Conservation (phyloP, 2,888 invertebrate genomes). For the Melinaea marsaeus region DNA sequence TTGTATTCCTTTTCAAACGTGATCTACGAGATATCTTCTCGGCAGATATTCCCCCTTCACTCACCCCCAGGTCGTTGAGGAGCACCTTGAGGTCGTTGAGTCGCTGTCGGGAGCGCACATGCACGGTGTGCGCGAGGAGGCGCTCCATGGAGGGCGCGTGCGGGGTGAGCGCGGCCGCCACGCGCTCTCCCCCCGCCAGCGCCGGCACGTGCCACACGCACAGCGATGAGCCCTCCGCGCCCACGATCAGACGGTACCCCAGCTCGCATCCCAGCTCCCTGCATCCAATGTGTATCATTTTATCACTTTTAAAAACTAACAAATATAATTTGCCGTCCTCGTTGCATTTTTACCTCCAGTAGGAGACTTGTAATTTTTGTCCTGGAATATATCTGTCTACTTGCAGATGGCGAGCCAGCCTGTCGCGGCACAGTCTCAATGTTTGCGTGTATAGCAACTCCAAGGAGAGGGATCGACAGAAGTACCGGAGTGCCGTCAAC, state of each 20-base stretch:
- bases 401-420: constrained; percentile 91
- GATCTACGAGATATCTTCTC: not conserved
- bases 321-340: constrained; percentile 9
- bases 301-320: constrained; percentile 13
- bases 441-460: constrained; percentile 94
- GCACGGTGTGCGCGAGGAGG: constrained; percentile 95
- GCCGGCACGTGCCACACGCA: constrained; percentile 81
- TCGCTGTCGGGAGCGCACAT: constrained; percentile 91
- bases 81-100: constrained; percentile 89
- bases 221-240: constrained; percentile 82
- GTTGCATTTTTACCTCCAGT: constrained; percentile 85
- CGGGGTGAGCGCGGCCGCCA: constrained; percentile 87
- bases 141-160: constrained; percentile 97
- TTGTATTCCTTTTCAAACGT: not conserved
- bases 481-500: constrained; percentile 84
- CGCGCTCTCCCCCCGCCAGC: constrained; percentile 70
- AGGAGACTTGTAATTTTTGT: constrained; percentile 92
- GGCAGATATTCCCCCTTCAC: constrained; percentile 23
- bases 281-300: constrained; percentile 1
- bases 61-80: constrained; percentile 80
- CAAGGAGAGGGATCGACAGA: constrained; percentile 96
- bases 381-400: constrained; percentile 95
- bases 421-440: constrained; percentile 89
- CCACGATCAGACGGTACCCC: constrained; percentile 92
- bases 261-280: constrained; percentile 89